Percentiles rank a stretch among this genome's conserved stretches.
These are phyloP conservation scores for Orthosia incerta DNA, from an alignment of 2,888 invertebrate genomes.

Conservation along the genomic window DNA sequence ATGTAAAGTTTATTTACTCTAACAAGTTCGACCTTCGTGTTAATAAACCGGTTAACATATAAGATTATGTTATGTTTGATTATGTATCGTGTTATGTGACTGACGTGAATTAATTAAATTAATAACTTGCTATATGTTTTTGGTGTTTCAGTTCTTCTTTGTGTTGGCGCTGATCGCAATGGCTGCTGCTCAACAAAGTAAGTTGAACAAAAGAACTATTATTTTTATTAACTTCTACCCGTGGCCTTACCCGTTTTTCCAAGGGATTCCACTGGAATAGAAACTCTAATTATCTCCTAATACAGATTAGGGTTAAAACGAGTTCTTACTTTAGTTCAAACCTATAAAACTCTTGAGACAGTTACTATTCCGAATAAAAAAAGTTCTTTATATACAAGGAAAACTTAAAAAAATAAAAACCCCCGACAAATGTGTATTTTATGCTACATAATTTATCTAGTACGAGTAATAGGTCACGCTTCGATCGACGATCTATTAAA, in stretches of 20 bases:
- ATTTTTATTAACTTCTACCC: neutral
- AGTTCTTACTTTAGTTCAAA: no score
- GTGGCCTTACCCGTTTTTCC: neutral
- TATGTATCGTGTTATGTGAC: neutral
- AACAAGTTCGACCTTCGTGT: neutral
- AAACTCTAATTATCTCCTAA: no score
- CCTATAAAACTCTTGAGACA: no score
- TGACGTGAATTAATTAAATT: neutral
- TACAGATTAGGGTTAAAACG: no score
- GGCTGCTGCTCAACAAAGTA: slow-evolving; percentile 8
- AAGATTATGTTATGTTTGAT: neutral
- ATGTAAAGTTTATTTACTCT: neutral
- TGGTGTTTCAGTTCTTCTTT: slow-evolving; percentile 17
- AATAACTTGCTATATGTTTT: neutral
- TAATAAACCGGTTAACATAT: slow-evolving; percentile 13
- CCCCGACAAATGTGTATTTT: no score
- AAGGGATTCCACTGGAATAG: neutral
- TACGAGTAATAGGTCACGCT: no score
- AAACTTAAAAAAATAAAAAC: no score
- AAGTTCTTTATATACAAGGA: no score
- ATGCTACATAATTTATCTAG: no score
- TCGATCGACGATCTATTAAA: no score
- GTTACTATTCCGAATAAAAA: no score
- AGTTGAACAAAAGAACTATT: slow-evolving; percentile 5
- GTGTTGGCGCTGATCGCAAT: slow-evolving; percentile 16